Evolutionary conservation across 2,888 invertebrate genomes (phyloP).

Genomic region (Caenorhabditis japonica): DNA sequence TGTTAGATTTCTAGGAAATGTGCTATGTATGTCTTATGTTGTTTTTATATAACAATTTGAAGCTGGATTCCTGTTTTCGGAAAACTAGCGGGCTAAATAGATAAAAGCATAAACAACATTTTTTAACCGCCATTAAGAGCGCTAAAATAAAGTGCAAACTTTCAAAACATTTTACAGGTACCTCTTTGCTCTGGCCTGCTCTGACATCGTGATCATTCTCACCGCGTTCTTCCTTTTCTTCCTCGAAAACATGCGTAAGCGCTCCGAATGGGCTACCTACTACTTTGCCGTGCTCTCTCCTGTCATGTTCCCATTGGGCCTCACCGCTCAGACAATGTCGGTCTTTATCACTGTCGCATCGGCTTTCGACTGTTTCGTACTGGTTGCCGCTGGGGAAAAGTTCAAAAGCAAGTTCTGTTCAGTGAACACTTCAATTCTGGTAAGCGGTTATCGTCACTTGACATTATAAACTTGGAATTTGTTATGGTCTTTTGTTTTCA

Average conservation of each 20-base stretch:
- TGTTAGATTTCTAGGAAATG: too few species aligned
- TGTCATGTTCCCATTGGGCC: conserved; percentile 72
- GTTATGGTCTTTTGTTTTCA: too few species aligned
- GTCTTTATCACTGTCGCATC: conserved; percentile 74
- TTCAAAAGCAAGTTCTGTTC: conserved; percentile 67
- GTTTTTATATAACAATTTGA: too few species aligned
- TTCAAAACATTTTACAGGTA: conserved; percentile 57
- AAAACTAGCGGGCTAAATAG: too few species aligned
- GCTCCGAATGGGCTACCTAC: conserved; percentile 65
- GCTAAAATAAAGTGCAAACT: too few species aligned
- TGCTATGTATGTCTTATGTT: too few species aligned
- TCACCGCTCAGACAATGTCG: conserved; percentile 64
- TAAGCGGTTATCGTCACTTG: conserved; percentile 14
- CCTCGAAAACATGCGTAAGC: conserved; percentile 72
- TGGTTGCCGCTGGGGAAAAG: conserved; percentile 64
- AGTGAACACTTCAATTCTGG: conserved; percentile 60
- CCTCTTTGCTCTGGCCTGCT: conserved; percentile 72
- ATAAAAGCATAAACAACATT: too few species aligned
- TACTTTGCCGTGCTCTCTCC: conserved; percentile 71
- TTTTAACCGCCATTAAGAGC: too few species aligned
- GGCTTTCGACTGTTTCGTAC: conserved; percentile 72
- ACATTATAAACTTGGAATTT: background rate
- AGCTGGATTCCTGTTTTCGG: too few species aligned
- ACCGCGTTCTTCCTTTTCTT: conserved; percentile 75
- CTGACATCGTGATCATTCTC: conserved; percentile 68